A percentile compares a stretch with the other conserved stretches of the same genome.
Conservation (phyloP, 53 echinoderm and acorn worm genomes). For the Holothuria leucospilota region DNA sequence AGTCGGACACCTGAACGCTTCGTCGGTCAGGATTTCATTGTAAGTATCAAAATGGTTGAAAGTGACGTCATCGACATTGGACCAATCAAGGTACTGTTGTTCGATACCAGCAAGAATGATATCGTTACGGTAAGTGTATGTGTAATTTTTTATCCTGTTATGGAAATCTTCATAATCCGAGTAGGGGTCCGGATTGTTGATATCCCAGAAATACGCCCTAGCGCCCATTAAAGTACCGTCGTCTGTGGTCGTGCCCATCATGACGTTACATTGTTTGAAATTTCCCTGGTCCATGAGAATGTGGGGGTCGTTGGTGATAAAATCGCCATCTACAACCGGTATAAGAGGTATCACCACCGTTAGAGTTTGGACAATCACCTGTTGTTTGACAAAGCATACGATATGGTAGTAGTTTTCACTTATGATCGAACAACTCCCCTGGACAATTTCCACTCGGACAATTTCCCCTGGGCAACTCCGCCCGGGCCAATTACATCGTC, state of each 20-base stretch:
- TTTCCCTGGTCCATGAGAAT: slow-evolving; percentile 45
- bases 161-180: slow-evolving; percentile 37
- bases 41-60: slow-evolving; percentile 66
- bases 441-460: no score
- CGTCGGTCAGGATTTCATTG: slow-evolving; percentile 60
- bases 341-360: slow-evolving; percentile 67
- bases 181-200: slow-evolving; percentile 33
- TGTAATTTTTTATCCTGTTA: slow-evolving; percentile 5
- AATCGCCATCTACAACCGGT: slow-evolving; percentile 63
- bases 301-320: slow-evolving; percentile 51
- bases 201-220: slow-evolving; percentile 44
- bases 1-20: slow-evolving; percentile 62
- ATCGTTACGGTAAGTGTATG: slow-evolving; percentile 47
- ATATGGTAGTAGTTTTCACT: neutral
- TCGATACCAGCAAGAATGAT: slow-evolving; percentile 52
- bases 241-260: slow-evolving; percentile 62
- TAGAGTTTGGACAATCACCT: slow-evolving; percentile 46
- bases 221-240: slow-evolving; percentile 65
- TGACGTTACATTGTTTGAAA: slow-evolving; percentile 64
- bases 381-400: neutral
- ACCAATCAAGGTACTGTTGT: slow-evolving; percentile 73
- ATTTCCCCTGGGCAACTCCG: no score
- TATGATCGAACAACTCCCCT: neutral
- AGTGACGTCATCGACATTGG: slow-evolving; percentile 59
- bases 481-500: no score